Conservation (phyloP, 2,113 vertebrate species). For the Cryptomyrus ogoouensis region DNA sequence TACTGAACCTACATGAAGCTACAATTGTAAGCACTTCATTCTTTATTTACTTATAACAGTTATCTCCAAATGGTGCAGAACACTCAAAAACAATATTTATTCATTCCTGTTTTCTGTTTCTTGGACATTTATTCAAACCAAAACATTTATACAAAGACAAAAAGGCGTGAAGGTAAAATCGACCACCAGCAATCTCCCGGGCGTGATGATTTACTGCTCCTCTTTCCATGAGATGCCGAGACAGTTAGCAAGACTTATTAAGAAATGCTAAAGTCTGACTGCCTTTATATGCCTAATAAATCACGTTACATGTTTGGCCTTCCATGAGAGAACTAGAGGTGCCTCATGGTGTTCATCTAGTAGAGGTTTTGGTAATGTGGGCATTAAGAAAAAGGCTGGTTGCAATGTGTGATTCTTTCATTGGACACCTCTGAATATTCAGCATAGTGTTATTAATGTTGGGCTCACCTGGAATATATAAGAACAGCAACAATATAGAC, state of each 20-base stretch:
- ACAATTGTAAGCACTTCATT: background rate
- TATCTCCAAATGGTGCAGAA: background rate
- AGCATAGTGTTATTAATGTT: background rate
- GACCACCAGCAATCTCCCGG: background rate
- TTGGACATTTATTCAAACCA: background rate
- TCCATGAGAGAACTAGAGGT: background rate
- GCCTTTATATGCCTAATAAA: background rate
- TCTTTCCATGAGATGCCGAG: background rate
- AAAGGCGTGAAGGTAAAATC: background rate
- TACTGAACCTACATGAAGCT: background rate
- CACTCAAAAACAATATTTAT: background rate
- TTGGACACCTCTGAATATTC: background rate
- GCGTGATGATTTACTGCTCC: background rate
- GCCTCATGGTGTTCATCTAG: background rate
- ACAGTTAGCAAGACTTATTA: background rate
- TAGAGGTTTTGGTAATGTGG: background rate
- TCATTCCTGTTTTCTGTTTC: background rate
- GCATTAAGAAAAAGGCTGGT: background rate
- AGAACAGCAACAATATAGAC: background rate
- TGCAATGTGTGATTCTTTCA: background rate
- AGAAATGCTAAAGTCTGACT: background rate
- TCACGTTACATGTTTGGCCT: background rate
- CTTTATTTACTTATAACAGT: background rate
- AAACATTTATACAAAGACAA: background rate
- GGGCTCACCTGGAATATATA: background rate